Percentiles rank a stretch among this genome's conserved stretches.
Evolutionary conservation across 2,113 vertebrate genomes (phyloP).

Genomic region (Sitta europaea): DNA sequence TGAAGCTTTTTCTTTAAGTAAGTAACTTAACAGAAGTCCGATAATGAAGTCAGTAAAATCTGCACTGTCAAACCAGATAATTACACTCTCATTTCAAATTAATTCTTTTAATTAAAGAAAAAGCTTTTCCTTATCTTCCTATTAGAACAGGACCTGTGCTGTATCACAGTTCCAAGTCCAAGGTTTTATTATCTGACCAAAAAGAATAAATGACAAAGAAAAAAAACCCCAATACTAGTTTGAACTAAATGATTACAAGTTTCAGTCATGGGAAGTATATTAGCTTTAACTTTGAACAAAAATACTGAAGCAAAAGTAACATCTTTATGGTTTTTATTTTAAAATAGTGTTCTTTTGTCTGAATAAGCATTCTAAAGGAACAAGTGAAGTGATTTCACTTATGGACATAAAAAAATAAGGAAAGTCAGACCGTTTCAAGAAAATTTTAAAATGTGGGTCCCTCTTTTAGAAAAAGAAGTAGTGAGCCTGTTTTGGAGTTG

Average conservation of each 20-base stretch:
- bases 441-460: neutral
- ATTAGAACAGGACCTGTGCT: neutral
- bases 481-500: neutral
- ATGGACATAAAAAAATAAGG: neutral
- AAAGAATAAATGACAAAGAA: neutral
- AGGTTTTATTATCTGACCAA: neutral
- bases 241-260: neutral
- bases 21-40: neutral
- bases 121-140: neutral
- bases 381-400: neutral
- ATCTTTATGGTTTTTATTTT: neutral
- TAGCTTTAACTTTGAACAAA: neutral
- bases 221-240: neutral
- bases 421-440: neutral
- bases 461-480: neutral
- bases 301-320: neutral
- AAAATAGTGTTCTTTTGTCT: neutral
- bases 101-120: neutral
- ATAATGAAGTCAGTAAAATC: neutral
- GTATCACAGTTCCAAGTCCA: neutral
- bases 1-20: neutral
- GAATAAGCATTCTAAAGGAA: neutral
- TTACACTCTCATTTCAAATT: neutral
- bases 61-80: neutral
- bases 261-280: neutral